phyloP scores from a whole-genome alignment of 2,888 invertebrate genomes.

The Rhagium mordax region DNA sequence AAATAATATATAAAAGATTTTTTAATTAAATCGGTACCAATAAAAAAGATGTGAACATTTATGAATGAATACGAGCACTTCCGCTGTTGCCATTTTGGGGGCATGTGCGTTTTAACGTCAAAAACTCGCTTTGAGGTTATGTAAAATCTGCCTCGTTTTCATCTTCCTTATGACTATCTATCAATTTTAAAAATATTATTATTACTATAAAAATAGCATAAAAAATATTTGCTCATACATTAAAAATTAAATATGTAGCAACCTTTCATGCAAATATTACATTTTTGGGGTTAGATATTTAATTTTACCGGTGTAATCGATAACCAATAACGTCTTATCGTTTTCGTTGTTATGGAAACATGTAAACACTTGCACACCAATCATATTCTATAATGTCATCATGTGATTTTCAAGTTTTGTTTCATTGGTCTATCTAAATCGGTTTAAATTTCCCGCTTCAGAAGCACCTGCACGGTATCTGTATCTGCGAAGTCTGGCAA shows the following conservation, averaged over 20 bases:
- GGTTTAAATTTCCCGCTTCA: conserved; percentile 60
- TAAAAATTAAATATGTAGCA: too few species aligned
- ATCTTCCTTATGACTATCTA: too few species aligned
- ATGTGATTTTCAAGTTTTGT: conserved; percentile 47
- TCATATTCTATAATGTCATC: conserved; percentile 40
- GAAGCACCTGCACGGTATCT: conserved; percentile 22
- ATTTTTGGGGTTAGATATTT: conserved; percentile 27
- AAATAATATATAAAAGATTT: background rate
- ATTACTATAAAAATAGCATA: too few species aligned
- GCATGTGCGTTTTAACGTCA: too few species aligned
- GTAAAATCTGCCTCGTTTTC: too few species aligned
- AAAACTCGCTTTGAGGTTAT: background rate
- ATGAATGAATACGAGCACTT: background rate
- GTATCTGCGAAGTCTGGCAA: conserved; percentile 46
- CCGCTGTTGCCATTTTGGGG: background rate
- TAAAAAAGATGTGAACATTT: background rate
- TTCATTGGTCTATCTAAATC: conserved; percentile 51
- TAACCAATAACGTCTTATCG: conserved; percentile 49
- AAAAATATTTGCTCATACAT: too few species aligned
- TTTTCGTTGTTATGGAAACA: conserved; percentile 55
- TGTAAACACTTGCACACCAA: conserved; percentile 55
- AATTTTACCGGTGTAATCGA: conserved; percentile 17
- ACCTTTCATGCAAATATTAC: too few species aligned
- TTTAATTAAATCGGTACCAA: background rate
- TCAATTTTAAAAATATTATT: too few species aligned